phyloP scores from a whole-genome alignment of 1,140 invertebrate species.

The Latrodectus geometricus region DNA sequence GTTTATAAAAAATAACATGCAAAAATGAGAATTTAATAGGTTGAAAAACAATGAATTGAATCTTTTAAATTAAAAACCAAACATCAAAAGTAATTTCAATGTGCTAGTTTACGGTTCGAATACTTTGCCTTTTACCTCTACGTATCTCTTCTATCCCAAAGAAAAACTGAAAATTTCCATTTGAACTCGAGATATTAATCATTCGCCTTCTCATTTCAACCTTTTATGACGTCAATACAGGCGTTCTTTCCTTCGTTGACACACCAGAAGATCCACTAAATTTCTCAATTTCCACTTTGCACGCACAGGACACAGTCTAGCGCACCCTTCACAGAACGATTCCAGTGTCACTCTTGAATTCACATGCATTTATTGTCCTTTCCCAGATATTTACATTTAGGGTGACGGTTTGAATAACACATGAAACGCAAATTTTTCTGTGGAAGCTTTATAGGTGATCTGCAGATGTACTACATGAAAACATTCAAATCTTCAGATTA shows the following conservation, averaged over 20 bases:
- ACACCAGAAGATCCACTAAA: constrained; percentile 1
- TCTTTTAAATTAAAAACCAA: too few relatives aligned
- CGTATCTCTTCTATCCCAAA: too few relatives aligned
- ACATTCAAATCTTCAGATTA: too few relatives aligned
- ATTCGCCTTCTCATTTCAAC: not conserved
- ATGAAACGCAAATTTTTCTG: constrained; percentile 18
- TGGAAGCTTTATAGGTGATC: not conserved
- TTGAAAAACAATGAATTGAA: too few relatives aligned
- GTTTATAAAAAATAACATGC: too few relatives aligned
- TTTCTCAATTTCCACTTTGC: constrained; percentile 8
- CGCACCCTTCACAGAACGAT: not conserved
- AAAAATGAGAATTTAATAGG: too few relatives aligned
- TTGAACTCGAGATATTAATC: not conserved
- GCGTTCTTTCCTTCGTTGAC: constrained; percentile 2
- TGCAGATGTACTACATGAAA: too few relatives aligned
- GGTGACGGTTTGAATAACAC: constrained; percentile 20
- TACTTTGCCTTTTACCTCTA: too few relatives aligned
- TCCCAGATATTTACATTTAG: constrained; percentile 28
- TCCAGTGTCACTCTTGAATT: constrained; percentile 5
- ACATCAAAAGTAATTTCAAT: too few relatives aligned
- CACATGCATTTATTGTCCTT: constrained; percentile 28
- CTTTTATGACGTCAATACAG: constrained; percentile 4
- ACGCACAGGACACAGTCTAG: constrained; percentile 34
- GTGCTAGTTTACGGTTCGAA: too few relatives aligned
- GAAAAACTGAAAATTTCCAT: too few relatives aligned